Conservation (phyloP, 2,888 invertebrate genomes). For the Parnassius apollo region DNA sequence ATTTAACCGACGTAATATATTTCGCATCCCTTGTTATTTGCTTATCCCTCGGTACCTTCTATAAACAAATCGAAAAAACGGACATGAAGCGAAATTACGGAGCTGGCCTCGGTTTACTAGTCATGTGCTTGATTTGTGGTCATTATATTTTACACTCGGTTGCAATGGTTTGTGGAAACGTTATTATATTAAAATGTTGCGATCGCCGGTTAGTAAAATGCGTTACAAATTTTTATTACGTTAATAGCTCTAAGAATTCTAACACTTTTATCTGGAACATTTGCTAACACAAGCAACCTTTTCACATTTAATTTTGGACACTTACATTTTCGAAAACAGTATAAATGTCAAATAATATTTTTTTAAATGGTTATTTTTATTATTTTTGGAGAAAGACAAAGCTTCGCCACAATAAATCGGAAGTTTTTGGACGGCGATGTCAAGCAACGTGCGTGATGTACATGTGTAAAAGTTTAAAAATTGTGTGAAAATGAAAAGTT, state of each 20-base stretch:
- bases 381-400: background rate
- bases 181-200: slow-evolving; percentile 80
- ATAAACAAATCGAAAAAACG: slow-evolving; percentile 77
- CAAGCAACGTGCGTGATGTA: no score
- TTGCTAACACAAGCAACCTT: slow-evolving; percentile 1
- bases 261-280: background rate
- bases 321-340: background rate
- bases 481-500: no score
- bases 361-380: background rate
- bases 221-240: slow-evolving; percentile 1
- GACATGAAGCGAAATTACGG: slow-evolving; percentile 80
- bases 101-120: slow-evolving; percentile 80
- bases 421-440: no score
- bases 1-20: slow-evolving; percentile 47
- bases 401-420: background rate
- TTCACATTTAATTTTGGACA: background rate
- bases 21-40: slow-evolving; percentile 62
- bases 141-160: slow-evolving; percentile 80
- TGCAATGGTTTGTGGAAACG: slow-evolving; percentile 81
- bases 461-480: no score
- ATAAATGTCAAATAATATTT: background rate
- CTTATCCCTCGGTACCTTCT: slow-evolving; percentile 81
- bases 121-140: slow-evolving; percentile 83
- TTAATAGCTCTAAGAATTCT: background rate
- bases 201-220: slow-evolving; percentile 72